A percentile compares a stretch with the other conserved stretches of the same genome.
These are phyloP conservation scores for Cryptotis parvus DNA, from an alignment of 2,113 vertebrate genomes.

Conservation along the genomic window DNA sequence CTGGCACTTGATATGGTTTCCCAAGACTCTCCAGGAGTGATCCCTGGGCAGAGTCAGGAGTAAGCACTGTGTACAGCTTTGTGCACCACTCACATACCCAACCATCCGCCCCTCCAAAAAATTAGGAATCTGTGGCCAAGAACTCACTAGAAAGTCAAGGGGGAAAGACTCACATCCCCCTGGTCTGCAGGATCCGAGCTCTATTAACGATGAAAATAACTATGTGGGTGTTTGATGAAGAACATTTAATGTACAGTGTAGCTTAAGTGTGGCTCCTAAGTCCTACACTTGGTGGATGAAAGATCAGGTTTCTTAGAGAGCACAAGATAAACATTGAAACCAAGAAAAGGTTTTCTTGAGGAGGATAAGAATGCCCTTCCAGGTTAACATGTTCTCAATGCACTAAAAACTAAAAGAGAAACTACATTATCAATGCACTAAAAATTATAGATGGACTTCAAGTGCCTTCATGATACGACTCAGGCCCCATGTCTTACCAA, in stretches of 20 bases:
- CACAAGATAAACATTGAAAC: background rate
- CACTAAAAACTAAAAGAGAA: background rate
- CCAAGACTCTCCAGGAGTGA: too few relatives aligned
- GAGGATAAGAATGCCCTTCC: background rate
- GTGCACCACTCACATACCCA: too few relatives aligned
- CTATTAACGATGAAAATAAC: background rate
- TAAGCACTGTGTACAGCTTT: too few relatives aligned
- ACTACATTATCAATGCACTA: background rate
- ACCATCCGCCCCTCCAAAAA: background rate
- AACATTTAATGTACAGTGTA: background rate
- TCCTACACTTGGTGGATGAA: background rate
- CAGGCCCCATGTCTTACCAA: background rate
- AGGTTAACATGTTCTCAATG: too few relatives aligned
- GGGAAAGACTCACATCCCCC: background rate
- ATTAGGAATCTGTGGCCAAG: background rate
- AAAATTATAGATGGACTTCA: too few relatives aligned
- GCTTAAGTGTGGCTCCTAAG: background rate
- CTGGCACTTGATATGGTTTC: too few relatives aligned
- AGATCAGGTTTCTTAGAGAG: background rate
- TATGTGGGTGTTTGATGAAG: background rate
- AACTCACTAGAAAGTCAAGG: background rate
- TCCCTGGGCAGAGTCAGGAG: too few relatives aligned
- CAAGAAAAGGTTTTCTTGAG: background rate
- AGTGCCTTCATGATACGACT: background rate
- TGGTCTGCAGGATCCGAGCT: background rate